Evolutionary conservation across 2,888 invertebrate genomes (phyloP).

Genomic region (Gari tellinella): DNA sequence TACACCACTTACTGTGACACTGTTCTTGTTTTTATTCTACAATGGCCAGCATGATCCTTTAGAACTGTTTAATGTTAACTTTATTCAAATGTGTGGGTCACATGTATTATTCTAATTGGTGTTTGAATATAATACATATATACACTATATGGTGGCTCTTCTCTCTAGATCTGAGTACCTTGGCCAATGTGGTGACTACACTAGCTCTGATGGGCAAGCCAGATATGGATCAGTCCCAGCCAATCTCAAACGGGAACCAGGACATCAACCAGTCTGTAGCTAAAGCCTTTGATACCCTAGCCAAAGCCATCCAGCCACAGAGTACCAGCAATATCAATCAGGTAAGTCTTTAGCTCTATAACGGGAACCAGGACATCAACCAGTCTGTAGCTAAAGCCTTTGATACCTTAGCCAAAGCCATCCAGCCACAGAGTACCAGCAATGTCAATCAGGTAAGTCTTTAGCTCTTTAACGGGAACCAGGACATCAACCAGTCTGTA

Average conservation of each 20-base stretch:
- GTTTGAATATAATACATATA: no score
- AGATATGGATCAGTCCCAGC: constrained; percentile 58
- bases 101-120: no score
- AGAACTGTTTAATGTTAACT: no score
- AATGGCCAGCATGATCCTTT: no score
- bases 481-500: constrained; percentile 85
- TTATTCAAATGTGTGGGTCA: no score
- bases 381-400: constrained; percentile 89
- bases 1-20: no score
- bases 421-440: constrained; percentile 65
- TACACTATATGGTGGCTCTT: no score
- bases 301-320: constrained; percentile 85
- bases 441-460: constrained; percentile 56
- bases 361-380: constrained; percentile 58
- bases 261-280: constrained; percentile 86
- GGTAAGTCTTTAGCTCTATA: constrained; percentile 54
- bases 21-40: no score
- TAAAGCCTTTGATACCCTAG: constrained; percentile 90
- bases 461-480: constrained; percentile 51
- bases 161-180: constrained; percentile 84
- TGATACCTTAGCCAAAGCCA: constrained; percentile 88
- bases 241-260: constrained; percentile 50
- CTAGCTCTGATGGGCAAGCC: constrained; percentile 84
- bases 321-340: constrained; percentile 46
- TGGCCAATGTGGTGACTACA: constrained; percentile 86